phyloP scores from a whole-genome alignment of 1,140 invertebrate species.

The Musca vetustissima region DNA sequence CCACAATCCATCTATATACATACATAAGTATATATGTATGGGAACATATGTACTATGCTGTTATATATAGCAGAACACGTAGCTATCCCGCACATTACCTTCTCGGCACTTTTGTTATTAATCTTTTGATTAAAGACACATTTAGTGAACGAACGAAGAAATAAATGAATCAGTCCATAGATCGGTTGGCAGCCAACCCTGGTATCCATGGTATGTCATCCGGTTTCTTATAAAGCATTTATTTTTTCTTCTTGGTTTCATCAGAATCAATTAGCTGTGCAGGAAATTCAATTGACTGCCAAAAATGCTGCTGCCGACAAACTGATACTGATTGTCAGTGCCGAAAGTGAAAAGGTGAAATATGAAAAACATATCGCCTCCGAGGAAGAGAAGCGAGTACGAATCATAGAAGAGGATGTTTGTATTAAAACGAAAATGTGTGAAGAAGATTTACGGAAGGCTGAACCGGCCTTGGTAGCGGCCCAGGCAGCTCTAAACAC shows the following conservation, averaged over 20 bases:
- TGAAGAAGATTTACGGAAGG: conserved; percentile 85
- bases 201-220: too few species aligned
- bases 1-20: too few species aligned
- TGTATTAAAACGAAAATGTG: conserved; percentile 82
- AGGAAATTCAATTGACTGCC: conserved; percentile 79
- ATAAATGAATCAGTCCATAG: neutral
- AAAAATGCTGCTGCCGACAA: conserved; percentile 90
- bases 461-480: conserved; percentile 85
- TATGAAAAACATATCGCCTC: conserved; percentile 79
- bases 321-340: conserved; percentile 85
- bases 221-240: neutral
- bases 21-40: too few species aligned
- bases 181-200: neutral
- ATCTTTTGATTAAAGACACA: too few species aligned
- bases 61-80: too few species aligned
- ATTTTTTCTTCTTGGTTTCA: neutral
- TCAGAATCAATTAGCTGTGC: conserved; percentile 78
- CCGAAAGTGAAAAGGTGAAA: conserved; percentile 87
- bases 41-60: too few species aligned
- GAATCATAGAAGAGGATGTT: conserved; percentile 85
- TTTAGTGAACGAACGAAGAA: neutral
- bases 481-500: conserved; percentile 91
- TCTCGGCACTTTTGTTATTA: too few species aligned
- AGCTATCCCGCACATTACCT: too few species aligned
- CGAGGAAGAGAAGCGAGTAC: conserved; percentile 88